Conservation (phyloP, 2,113 vertebrate genomes). For the Galeopterus variegatus region DNA sequence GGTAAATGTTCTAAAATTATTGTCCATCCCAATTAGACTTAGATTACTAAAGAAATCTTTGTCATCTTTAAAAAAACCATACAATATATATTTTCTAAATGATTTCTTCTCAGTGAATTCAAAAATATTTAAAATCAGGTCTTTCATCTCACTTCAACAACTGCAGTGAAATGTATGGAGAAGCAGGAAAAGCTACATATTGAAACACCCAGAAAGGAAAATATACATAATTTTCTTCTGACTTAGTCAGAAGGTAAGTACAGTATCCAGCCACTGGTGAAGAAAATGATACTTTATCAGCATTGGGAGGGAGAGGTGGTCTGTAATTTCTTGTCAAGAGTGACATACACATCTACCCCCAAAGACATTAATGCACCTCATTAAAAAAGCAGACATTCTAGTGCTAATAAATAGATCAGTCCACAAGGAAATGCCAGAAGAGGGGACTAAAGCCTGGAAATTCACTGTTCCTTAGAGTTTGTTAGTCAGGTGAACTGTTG, state of each 20-base stretch:
- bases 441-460: neutral
- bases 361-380: constrained; percentile 26
- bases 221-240: constrained; percentile 65
- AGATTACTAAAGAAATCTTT: neutral
- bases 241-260: neutral
- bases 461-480: rapidly evolving
- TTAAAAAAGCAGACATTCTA: constrained; percentile 27
- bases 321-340: neutral
- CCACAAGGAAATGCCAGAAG: neutral
- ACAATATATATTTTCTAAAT: constrained; percentile 34
- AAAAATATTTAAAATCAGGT: neutral
- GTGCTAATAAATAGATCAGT: constrained; percentile 48
- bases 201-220: constrained; percentile 69
- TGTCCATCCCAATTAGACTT: neutral
- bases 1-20: constrained; percentile 27
- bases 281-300: constrained; percentile 32
- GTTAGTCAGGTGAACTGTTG: neutral
- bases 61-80: neutral
- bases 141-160: constrained; percentile 31
- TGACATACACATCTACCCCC: neutral
- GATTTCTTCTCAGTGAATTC: constrained; percentile 27
- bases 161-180: constrained; percentile 32
- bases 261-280: neutral
- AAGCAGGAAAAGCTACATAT: neutral
- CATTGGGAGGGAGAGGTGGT: neutral